Conservation (phyloP, 2,797 vertebrate species). For the Alfaro cultratus region DNA sequence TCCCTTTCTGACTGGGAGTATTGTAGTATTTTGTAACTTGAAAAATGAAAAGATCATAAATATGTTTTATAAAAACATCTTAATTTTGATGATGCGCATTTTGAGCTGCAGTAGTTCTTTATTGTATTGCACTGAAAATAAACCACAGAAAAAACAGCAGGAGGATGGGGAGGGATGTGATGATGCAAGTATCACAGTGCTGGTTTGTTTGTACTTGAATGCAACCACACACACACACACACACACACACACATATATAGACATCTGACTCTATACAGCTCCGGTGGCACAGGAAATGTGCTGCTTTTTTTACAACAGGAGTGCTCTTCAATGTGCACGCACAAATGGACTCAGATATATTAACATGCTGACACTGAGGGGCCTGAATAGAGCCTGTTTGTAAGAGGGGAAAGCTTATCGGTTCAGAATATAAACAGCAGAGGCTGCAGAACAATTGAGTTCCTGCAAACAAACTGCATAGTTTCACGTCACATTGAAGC, state of each 20-base stretch:
- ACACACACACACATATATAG: background rate
- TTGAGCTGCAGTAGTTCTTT: background rate
- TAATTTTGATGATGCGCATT: slow-evolving; percentile 3
- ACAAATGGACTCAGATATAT: slow-evolving; percentile 12
- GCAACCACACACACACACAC: background rate
- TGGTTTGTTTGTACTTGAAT: slow-evolving; percentile 33
- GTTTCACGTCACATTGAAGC: slow-evolving; percentile 4
- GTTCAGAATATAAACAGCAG: slow-evolving; percentile 62
- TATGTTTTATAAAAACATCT: too few species aligned
- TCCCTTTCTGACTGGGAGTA: too few species aligned
- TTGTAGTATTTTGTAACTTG: too few species aligned
- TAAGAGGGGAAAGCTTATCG: slow-evolving; percentile 37
- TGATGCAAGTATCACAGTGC: slow-evolving; percentile 56
- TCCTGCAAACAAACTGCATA: slow-evolving; percentile 10
- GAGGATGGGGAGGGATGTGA: slow-evolving; percentile 36
- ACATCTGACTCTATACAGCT: slow-evolving; percentile 16
- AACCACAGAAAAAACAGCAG: background rate
- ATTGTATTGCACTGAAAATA: background rate
- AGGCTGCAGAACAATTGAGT: slow-evolving; percentile 59
- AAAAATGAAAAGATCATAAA: too few species aligned
- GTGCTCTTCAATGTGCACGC: slow-evolving; percentile 53
- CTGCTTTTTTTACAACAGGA: slow-evolving; percentile 63
- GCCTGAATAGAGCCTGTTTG: slow-evolving; percentile 33
- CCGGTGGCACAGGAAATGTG: slow-evolving; percentile 43
- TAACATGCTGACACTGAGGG: slow-evolving; percentile 10